A percentile compares a stretch with the other conserved stretches of the same genome.
Evolutionary conservation across 2,113 vertebrate genomes (phyloP).

Genomic region (Ellobius talpinus): DNA sequence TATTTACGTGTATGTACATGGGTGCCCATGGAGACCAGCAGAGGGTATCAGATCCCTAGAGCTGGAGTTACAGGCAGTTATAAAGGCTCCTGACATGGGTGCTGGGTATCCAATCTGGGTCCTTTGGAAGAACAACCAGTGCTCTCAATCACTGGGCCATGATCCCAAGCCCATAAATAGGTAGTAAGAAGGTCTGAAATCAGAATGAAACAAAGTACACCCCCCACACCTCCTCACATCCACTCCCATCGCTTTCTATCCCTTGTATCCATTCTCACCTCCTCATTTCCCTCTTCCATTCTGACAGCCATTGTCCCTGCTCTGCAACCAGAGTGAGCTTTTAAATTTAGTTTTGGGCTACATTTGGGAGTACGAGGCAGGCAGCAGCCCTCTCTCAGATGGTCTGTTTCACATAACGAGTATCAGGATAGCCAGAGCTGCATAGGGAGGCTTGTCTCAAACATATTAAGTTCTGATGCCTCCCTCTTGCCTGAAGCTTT

Average conservation of each 20-base stretch:
- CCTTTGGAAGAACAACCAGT: background rate
- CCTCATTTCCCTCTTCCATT: background rate
- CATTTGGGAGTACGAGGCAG: background rate
- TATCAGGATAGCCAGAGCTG: background rate
- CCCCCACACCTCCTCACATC: background rate
- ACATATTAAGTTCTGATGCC: background rate
- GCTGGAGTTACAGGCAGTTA: background rate
- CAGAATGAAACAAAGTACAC: background rate
- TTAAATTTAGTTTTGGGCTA: background rate
- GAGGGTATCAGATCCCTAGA: background rate
- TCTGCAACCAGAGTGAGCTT: background rate
- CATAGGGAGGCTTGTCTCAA: background rate
- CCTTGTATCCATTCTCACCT: background rate
- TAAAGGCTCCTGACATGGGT: background rate
- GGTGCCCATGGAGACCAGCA: background rate
- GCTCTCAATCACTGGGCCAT: background rate
- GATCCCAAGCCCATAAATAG: background rate
- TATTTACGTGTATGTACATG: background rate
- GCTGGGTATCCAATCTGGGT: background rate
- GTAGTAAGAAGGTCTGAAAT: background rate
- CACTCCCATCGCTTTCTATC: background rate
- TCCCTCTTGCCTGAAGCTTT: background rate
- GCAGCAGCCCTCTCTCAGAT: background rate
- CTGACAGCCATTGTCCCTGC: background rate
- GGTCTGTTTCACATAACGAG: background rate